Conservation (phyloP, 37 sponge, comb jelly and placozoan species). For the Halisarca cf. caerulea region DNA sequence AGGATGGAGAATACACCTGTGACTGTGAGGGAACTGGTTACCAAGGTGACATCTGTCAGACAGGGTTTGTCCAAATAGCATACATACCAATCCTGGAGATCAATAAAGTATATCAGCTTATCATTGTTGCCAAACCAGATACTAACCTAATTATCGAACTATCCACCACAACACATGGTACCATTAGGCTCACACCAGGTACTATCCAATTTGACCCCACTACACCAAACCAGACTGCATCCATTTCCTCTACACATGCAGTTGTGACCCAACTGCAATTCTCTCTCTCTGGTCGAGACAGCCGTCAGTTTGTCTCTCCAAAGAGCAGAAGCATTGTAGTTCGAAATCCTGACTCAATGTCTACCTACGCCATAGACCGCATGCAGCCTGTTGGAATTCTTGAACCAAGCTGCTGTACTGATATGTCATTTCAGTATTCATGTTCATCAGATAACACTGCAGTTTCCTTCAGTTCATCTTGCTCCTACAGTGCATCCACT, state of each 20-base stretch:
- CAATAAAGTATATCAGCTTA: background rate
- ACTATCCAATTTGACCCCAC: background rate
- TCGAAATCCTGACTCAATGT: background rate
- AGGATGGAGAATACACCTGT: background rate
- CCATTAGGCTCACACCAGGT: background rate
- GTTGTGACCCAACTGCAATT: background rate
- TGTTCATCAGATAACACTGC: background rate
- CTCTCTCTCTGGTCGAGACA: background rate
- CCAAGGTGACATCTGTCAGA: conserved; percentile 12
- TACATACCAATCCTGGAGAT: background rate
- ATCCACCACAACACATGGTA: background rate
- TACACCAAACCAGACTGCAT: background rate
- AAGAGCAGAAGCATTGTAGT: conserved; percentile 2
- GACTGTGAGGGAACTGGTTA: conserved; percentile 24
- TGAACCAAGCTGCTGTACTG: conserved; percentile 22
- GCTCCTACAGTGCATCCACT: background rate
- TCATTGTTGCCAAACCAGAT: conserved; percentile 24
- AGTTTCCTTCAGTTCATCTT: background rate
- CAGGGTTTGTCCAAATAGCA: background rate
- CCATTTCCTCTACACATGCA: background rate
- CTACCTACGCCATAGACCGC: background rate
- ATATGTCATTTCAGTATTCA: background rate
- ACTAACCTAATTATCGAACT: background rate
- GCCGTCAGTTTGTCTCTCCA: conserved; percentile 3
- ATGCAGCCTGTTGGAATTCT: background rate